These are phyloP conservation scores for Plagodis pulveraria DNA, from an alignment of 2,888 invertebrate species.

Conservation along the genomic window DNA sequence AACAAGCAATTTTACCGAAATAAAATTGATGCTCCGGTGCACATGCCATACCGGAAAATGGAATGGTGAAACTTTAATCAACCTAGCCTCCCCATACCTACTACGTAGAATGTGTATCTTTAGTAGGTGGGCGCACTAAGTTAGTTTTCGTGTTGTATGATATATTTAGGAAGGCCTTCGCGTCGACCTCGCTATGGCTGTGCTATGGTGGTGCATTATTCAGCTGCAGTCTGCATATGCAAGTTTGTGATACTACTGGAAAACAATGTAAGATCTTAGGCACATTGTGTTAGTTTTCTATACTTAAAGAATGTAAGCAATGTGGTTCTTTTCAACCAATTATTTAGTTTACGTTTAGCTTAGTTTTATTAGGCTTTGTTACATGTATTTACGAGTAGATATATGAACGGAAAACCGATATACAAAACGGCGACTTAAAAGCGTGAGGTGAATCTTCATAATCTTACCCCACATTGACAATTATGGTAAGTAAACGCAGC, in stretches of 20 bases:
- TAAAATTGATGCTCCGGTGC: constrained; percentile 29
- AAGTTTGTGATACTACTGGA: constrained; percentile 1
- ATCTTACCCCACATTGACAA: too few relatives aligned
- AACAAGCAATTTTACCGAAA: constrained; percentile 30
- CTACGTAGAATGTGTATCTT: constrained; percentile 11
- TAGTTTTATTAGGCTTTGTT: too few relatives aligned
- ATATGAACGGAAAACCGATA: too few relatives aligned
- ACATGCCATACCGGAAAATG: constrained; percentile 30
- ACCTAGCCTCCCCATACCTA: constrained; percentile 26
- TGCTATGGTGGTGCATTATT: constrained; percentile 52
- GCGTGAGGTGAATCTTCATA: too few relatives aligned
- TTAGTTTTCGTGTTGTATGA: constrained; percentile 44
- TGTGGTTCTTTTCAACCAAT: too few relatives aligned
- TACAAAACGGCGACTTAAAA: too few relatives aligned
- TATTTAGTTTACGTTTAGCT: too few relatives aligned
- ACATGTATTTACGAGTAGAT: too few relatives aligned
- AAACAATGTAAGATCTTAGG: too few relatives aligned
- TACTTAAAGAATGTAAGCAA: too few relatives aligned
- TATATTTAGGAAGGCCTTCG: constrained; percentile 44
- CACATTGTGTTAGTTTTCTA: too few relatives aligned
- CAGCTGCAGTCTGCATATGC: constrained; percentile 51
- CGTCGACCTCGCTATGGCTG: constrained; percentile 31
- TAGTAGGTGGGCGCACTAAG: constrained; percentile 35
- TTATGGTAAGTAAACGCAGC: too few relatives aligned
- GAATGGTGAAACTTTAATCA: constrained; percentile 33